Percentiles rank a stretch among this genome's conserved stretches.
phyloP scores from a whole-genome alignment of 2,797 vertebrate genomes.

The Peromyscus eremicus region DNA sequence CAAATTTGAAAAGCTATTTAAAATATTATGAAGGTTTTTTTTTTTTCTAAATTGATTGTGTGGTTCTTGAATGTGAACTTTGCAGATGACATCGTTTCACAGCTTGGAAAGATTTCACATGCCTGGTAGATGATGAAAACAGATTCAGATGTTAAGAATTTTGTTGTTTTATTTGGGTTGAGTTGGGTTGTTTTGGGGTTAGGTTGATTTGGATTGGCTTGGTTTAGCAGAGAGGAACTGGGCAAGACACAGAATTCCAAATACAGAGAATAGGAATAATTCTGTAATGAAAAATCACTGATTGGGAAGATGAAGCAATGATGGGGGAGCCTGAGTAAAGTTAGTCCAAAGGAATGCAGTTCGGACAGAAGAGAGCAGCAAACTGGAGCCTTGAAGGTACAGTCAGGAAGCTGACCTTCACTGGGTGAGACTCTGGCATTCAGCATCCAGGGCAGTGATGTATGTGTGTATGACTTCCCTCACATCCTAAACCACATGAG shows the following conservation, averaged over 20 bases:
- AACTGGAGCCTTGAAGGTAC: neutral
- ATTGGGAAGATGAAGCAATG: neutral
- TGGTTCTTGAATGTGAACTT: neutral
- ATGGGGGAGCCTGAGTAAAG: neutral
- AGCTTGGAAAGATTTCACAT: neutral
- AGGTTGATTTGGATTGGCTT: neutral
- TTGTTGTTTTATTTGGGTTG: neutral
- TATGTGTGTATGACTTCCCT: neutral
- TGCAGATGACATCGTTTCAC: neutral
- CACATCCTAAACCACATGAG: neutral
- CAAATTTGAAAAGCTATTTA: neutral
- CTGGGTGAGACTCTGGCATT: neutral
- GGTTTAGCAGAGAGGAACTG: neutral
- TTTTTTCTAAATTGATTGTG: neutral
- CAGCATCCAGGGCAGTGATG: neutral
- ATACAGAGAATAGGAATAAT: neutral
- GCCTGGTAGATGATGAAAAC: neutral
- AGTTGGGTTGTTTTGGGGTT: neutral
- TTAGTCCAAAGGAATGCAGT: neutral
- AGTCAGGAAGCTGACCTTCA: neutral
- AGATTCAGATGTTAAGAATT: neutral
- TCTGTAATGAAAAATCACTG: neutral
- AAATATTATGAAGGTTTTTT: neutral
- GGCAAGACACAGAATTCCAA: neutral
- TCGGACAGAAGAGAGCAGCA: neutral